Evolutionary conservation across 2,113 vertebrate species (phyloP), one percentile per base, ranked within the genome.

Genomic region (Saguinus imperator): DNA sequence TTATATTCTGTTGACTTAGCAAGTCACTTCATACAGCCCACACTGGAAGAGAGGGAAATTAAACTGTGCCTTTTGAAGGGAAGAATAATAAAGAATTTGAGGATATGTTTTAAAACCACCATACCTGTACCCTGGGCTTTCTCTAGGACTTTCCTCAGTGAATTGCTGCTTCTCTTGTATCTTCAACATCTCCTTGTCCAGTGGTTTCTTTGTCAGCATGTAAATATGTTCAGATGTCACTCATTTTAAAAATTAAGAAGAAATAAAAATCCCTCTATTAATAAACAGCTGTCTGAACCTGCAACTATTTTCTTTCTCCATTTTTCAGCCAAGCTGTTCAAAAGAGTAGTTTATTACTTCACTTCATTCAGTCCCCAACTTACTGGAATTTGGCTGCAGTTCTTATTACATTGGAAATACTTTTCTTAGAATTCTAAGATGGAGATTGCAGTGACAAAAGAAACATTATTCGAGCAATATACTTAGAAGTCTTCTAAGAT

Each of bases 221-320:
- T 91, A 61, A 94, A 77, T 93, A 37, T 79, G 48, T 90, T 92
- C 64, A 84, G 21, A 81, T 95, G 13, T 32, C 37, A 48, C 70
- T 68, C 21, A 55, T 80, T 32, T 94, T 58, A 87, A 95, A 96
- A 95, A 86, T 20, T 57, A 85, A 93, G 84, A 91, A 96, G 43
- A 94, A 87, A 80, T 77, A 73, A 94, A 97, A 92, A 93, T 79
- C 10, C 21, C 37, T 89, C 37, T 17, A 43, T 40, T 97, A 89
- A 95, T 58, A 76, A 82, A 32, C 80, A 32, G 52, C 8, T 95
- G 29, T 83, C 20, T 90, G 16, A 77, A 94, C 61, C 27, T 77
- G 64, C 23, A 61, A 37, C 27, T 77, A 29, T 81, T 89, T 90
- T 91, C 13, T 89, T 95, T 90, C 45, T 79, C 85, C 45, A 18